Evolutionary conservation across 2,888 invertebrate species (phyloP), one percentile per base, ranked within the genome.

Genomic region (Xanthorhoe designata): DNA sequence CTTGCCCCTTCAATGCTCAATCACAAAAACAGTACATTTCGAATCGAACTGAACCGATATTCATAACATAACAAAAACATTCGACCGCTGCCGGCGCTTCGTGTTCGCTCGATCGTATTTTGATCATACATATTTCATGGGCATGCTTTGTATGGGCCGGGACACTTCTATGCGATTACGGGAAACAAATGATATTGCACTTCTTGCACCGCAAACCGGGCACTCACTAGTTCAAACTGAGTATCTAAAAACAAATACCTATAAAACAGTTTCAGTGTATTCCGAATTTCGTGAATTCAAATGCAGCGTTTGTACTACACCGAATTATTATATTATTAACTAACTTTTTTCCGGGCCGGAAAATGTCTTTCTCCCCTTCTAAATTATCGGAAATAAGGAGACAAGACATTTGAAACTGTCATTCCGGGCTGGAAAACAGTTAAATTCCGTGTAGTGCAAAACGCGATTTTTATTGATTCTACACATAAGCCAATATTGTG

Each of bases 111-210:
- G 65, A 70, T 69, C 61, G 69, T 69, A 66, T 72, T 69, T 70
- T 66, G 67, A 69, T 67, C 67, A 63, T 72, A 70, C 72, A 74
- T 70, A 70, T 72, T 72, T 70, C 69, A 72, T 69, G 50, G 19
- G 19, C 49, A 52, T 55, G 56, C 49, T 61, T 53, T 52, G 59
- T 62, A 63, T 53, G 61, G 50, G 61, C 47, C 52, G 17, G 54
- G 56, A 56, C 45, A 58, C 58, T 61, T 58, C 24, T 49, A 32
- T 45, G 60, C 68, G 58, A 68, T 68, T 68, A 68, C 64, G 35
- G 61, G 35, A 57, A 66, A 57, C 47, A 60, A 45, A 67, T 67
- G 60, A 56, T 57, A 61, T 61, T 54, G 54, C 57, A 57, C 64
- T 68, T 67, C 53, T 67, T 68, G 57, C 58, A 38, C 60, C 29